phyloP scores from a whole-genome alignment of 2,888 invertebrate genomes.

The Drosophila yooni region DNA sequence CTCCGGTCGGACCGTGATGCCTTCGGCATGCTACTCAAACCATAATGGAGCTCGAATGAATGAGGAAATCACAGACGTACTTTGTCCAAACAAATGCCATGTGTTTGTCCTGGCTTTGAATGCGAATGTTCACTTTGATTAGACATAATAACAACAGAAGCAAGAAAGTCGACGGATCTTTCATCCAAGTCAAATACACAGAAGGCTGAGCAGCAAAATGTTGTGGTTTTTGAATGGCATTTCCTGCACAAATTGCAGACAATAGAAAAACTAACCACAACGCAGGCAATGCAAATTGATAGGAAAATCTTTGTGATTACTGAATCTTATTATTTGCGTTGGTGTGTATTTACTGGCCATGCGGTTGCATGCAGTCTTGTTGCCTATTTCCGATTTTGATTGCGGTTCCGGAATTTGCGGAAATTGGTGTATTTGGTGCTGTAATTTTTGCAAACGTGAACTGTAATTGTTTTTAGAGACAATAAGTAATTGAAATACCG shows the following conservation, averaged over 20 bases:
- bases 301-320: conserved; percentile 25
- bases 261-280: conserved; percentile 23
- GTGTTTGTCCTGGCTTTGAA: conserved; percentile 36
- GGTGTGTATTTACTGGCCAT: background rate
- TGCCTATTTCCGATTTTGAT: conserved; percentile 2
- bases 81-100: conserved; percentile 39
- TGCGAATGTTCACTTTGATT: conserved; percentile 54
- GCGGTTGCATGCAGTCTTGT: background rate
- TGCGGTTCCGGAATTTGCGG: background rate
- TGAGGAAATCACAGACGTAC: conserved; percentile 51
- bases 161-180: conserved; percentile 8
- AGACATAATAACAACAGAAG: conserved; percentile 45
- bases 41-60: conserved; percentile 63
- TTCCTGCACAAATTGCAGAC: conserved; percentile 33
- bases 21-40: conserved; percentile 27
- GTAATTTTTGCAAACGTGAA: background rate
- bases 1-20: background rate
- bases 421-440: background rate
- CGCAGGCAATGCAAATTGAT: conserved; percentile 33
- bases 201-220: conserved; percentile 7
- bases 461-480: background rate
- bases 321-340: conserved; percentile 12
- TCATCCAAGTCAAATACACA: conserved; percentile 4
- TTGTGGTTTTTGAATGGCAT: conserved; percentile 35
- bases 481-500: background rate